Evolutionary conservation across 1,140 invertebrate species (phyloP).

Genomic region (Heliconius congener): DNA sequence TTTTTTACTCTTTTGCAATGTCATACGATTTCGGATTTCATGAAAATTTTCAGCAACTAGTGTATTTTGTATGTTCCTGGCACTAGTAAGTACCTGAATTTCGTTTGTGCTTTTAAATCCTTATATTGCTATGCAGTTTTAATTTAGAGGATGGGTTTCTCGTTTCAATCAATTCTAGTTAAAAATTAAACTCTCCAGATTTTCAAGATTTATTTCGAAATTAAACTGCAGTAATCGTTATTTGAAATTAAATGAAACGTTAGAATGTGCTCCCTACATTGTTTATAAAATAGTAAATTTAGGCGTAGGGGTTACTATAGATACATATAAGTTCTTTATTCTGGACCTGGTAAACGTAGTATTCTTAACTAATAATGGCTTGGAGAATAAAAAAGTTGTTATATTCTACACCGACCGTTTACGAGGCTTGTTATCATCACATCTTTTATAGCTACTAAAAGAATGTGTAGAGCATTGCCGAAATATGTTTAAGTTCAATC

Average conservation of each 20-base stretch:
- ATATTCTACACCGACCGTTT: neutral
- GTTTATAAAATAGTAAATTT: neutral
- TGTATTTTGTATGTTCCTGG: neutral
- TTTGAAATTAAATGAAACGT: too few species aligned
- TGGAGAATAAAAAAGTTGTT: neutral
- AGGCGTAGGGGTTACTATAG: neutral
- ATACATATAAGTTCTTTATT: neutral
- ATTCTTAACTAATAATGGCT: neutral
- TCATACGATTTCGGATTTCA: neutral
- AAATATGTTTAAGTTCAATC: too few species aligned
- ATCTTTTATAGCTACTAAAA: neutral
- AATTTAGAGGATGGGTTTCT: neutral
- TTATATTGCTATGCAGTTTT: neutral
- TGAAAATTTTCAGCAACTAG: neutral
- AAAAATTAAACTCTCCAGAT: too few species aligned
- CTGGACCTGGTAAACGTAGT: neutral
- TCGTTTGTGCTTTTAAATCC: neutral
- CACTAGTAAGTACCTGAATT: too few species aligned
- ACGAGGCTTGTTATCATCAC: neutral
- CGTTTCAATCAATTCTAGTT: neutral
- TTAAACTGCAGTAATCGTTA: too few species aligned
- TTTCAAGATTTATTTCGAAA: too few species aligned
- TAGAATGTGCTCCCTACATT: too few species aligned
- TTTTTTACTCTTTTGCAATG: neutral
- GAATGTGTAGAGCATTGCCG: neutral